Evolutionary conservation across 2,113 vertebrate species (phyloP), one percentile per base, ranked within the genome.

Genomic region (Sterrhoptilus dennistouni): DNA sequence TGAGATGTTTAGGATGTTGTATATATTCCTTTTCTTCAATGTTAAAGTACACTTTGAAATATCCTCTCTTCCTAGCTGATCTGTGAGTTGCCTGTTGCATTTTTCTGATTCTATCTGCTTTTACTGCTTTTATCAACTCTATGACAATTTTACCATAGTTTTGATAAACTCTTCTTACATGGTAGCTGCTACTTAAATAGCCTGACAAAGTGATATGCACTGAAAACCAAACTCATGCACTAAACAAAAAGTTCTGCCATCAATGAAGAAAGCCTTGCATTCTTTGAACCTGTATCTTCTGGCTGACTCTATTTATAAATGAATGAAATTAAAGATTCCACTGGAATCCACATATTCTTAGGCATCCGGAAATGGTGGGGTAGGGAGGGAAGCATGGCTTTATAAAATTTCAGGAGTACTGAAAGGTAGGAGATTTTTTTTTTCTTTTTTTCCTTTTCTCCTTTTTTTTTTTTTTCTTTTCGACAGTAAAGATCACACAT

Each of bases 341-440:
- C 25, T 45, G 25, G 33, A 90, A 70, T 85, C 4, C 10, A 29
- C 20, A 25, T 42, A 6, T 42, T 92, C 27, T 61, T 28, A 71
- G 19, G 8, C 23, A 59, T n/a, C 13, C 49, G 9, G 15, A 38
- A 79, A 71, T 12, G 2, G 24, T 38, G 45, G 6, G 20, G 9
- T 1, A 12, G 10, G 8, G 18, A 6, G 4, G 3, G 5, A 70
- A 42, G 9, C 8, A 33, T 18, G 7, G 1, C 5, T 78, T 78
- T 31, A 27, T 69, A 74, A 77, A 89, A 50, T 21, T 31, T 70
- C 45, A 78, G 9, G 17, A 54, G 14, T 61, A 57, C 19, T 42
- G 11, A 40, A 74, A 35, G 1, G 21, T 35, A 77, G 20, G 14
- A 52, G 5, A 38, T 12, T 1, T 59, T 4, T 60, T 17, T 27